Conservation (phyloP, 2,888 invertebrate species). For the Drosophila multiciliata region DNA sequence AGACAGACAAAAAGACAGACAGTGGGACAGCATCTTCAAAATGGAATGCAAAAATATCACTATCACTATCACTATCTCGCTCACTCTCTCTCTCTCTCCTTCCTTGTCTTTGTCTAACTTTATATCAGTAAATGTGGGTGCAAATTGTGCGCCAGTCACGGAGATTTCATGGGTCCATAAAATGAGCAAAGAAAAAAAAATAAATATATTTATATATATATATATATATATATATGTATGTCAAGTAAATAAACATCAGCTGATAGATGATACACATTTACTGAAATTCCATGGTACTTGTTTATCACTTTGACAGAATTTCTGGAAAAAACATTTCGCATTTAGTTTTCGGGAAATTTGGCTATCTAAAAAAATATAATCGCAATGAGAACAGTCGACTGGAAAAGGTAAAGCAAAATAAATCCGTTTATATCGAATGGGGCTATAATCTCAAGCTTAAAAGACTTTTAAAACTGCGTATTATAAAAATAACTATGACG, state of each 20-base stretch:
- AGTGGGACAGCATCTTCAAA: conserved; percentile 31
- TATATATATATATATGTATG: not conserved
- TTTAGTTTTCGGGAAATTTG: conserved; percentile 2
- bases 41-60: conserved; percentile 42
- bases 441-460: conserved; percentile 1
- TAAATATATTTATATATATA: not conserved
- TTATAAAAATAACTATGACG: conserved; percentile 19
- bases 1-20: not conserved
- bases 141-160: conserved; percentile 29
- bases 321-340: not conserved
- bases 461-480: conserved; percentile 10
- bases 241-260: not conserved
- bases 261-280: conserved; percentile 9
- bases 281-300: conserved; percentile 4
- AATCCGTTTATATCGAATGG: not conserved
- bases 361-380: not conserved
- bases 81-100: not conserved
- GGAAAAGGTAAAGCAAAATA: not conserved
- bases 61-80: no score
- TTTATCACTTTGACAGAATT: not conserved
- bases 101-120: not conserved
- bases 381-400: not conserved
- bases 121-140: conserved; percentile 50
- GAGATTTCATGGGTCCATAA: conserved; percentile 24
- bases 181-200: not conserved